These are phyloP conservation scores for Sminthurides bifidus DNA, from an alignment of 1,140 invertebrate genomes.

Conservation along the genomic window DNA sequence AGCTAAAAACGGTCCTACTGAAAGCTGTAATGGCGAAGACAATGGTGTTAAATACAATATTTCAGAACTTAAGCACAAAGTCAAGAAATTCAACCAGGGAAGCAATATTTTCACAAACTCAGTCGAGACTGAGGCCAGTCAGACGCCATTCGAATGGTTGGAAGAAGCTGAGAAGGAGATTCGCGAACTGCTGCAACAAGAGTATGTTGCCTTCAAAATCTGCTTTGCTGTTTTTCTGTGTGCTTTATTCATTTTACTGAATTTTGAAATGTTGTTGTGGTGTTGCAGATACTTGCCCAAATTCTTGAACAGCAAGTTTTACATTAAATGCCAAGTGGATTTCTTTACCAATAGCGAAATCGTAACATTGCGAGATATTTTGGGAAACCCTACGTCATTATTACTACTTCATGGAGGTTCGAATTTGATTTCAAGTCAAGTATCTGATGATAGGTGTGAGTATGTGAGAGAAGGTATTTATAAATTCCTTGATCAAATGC, in stretches of 20 bases:
- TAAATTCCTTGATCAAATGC: too few species aligned
- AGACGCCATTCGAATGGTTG: slow-evolving; percentile 13
- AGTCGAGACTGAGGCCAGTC: too few species aligned
- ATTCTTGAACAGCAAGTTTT: slow-evolving; percentile 64
- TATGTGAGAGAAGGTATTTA: too few species aligned
- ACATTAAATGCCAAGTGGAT: slow-evolving; percentile 83
- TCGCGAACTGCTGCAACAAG: slow-evolving; percentile 11
- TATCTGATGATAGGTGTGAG: slow-evolving; percentile 1
- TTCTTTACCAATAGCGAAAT: slow-evolving; percentile 58
- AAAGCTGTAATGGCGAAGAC: background rate
- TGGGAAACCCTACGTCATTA: slow-evolving; percentile 76
- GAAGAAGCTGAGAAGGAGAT: slow-evolving; percentile 7
- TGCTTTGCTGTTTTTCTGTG: background rate
- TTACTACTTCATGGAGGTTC: slow-evolving; percentile 86
- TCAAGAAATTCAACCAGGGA: background rate
- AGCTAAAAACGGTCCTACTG: too few species aligned
- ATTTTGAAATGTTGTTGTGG: background rate
- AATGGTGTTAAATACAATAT: background rate
- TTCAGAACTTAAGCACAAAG: background rate
- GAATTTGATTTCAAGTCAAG: slow-evolving; percentile 6
- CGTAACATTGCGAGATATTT: slow-evolving; percentile 67
- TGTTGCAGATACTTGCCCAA: slow-evolving; percentile 45
- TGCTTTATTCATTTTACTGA: background rate
- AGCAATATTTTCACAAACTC: too few species aligned
- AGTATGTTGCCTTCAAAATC: slow-evolving; percentile 17